Evolutionary conservation across 2,113 vertebrate species (phyloP), one percentile per base, ranked within the genome.

Genomic region (Amphiprion percula): DNA sequence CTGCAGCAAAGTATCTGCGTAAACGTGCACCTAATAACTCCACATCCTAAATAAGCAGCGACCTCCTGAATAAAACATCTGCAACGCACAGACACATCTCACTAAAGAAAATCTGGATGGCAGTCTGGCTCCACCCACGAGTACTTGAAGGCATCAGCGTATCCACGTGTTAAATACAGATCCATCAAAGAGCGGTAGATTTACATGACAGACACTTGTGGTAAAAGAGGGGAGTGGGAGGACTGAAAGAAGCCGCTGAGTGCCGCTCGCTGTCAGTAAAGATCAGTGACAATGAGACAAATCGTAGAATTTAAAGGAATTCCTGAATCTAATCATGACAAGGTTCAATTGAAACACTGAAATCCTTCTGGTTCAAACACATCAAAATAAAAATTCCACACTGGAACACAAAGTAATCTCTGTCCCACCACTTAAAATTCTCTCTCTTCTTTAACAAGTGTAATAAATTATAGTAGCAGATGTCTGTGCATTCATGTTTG

Each of bases 181-280:
- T 59, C 44, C 54, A 49, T 75, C 21, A 58, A 19, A 74, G 53
- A 68, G 60, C 19, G 60, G 37, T 5, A 58, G 19, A 55, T 83
- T 16, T 49, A 52, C n/a, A 56, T 80, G 72, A 68, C 56, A 75
- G 87, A 63, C 64, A 33, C 55, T 56, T 39, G 39, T 71, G 41
- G 26, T 64, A 52, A 54, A 79, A 77, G 67, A 61, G 62, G 24
- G 2, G 39, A 80, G 75, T 84, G 74, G 85, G 77, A 78, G 73
- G 71, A 70, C 28, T 73, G 37, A 73, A 56, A 70, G 59, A 59
- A 78, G 56, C 47, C 10, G 49, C 28, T 2, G 0, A 55, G 77
- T 55, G 69, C 28, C 10, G 24, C 60, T 68, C 5, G 1, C 23
- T 59, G 59, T 80, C 72, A 80, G 53, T 28, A 58, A 64, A 80